Evolutionary conservation across 2,113 vertebrate species (phyloP).

Genomic region (Phylloscopus trochilus): DNA sequence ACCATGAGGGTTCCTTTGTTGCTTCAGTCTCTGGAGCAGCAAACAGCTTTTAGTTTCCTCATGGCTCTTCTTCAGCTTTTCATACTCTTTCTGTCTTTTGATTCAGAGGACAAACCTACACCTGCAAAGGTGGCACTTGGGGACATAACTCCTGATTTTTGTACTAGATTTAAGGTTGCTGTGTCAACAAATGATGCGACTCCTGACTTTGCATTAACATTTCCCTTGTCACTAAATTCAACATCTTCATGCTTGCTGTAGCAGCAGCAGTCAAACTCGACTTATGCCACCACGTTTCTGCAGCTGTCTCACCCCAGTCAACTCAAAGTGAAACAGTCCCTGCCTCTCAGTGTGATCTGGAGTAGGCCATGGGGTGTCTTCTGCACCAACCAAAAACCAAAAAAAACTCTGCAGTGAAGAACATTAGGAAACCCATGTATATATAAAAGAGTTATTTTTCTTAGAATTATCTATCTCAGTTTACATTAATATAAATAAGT

Average conservation of each 20-base stretch:
- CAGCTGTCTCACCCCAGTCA: not conserved
- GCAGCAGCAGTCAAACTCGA: not conserved
- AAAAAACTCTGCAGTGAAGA: not conserved
- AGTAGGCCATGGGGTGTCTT: not conserved
- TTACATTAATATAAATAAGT: not conserved
- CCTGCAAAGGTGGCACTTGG: not conserved
- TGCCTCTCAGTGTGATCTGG: not conserved
- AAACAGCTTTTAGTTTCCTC: not conserved
- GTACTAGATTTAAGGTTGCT: not conserved
- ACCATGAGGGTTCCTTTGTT: not conserved
- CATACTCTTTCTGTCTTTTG: not conserved
- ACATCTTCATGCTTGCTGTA: fast-evolving
- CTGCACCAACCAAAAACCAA: not conserved
- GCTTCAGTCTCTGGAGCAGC: not conserved
- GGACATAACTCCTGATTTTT: not conserved
- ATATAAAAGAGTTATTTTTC: not conserved
- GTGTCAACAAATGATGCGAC: not conserved
- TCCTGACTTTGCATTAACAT: not conserved
- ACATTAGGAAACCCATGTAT: not conserved
- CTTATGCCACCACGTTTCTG: not conserved
- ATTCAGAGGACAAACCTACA: not conserved
- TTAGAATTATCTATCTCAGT: not conserved
- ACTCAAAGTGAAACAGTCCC: not conserved
- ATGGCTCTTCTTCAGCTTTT: not conserved
- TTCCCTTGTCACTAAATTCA: not conserved